Base-by-base conservation (phyloP, 2,888 invertebrate species). In the Acleris cristana region DNA sequence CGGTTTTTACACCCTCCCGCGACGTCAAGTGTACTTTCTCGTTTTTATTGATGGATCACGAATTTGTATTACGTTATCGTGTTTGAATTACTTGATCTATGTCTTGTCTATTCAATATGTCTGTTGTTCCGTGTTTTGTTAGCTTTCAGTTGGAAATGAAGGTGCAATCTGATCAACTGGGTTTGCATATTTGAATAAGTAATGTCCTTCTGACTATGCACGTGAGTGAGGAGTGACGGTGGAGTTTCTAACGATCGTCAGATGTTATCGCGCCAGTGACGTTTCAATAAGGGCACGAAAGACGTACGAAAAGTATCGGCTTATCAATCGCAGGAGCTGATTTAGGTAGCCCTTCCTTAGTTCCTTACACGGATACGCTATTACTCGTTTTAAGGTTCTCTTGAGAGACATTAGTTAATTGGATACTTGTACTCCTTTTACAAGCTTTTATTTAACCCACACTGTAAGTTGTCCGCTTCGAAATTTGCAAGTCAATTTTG, bases 121-220 rank as follows among this genome's bases (percentile, higher is more conserved):
- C 79, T 74, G 73, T 70, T 53, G n/a, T 59, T 67, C 54, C 77
- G 78, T 77, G 77, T 77, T 76, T 74, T 76, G 78, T 76, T 75
- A 76, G 79, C 72, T 74, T 60, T 58, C 48, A 48, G 45, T 48
- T 52, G 19, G 77, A 82, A 79, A 80, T 79, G 78, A 81, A 83
- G 81, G 81, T 71, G 76, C 78, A 83, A 91, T 90, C 91, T 81
- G 91, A 89, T 90, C 81, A 78, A 75, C 78, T 72, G 73, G 76
- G 81, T 82, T 81, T 78, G 89, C 86, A 90, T 90, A 90, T 87
- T 88, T 91, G 90, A 90, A 90, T 91, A 86, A 82, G 83, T 88
- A 86, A 90, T 89, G 85, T 79, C 78, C 74, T 71, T 73, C 72
- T 74, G 74, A 73, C 77, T 84, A 79, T 77, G 77, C 79, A 77